Evolutionary conservation across 2,888 invertebrate species (phyloP).

Genomic region (Sussaba pulchella): DNA sequence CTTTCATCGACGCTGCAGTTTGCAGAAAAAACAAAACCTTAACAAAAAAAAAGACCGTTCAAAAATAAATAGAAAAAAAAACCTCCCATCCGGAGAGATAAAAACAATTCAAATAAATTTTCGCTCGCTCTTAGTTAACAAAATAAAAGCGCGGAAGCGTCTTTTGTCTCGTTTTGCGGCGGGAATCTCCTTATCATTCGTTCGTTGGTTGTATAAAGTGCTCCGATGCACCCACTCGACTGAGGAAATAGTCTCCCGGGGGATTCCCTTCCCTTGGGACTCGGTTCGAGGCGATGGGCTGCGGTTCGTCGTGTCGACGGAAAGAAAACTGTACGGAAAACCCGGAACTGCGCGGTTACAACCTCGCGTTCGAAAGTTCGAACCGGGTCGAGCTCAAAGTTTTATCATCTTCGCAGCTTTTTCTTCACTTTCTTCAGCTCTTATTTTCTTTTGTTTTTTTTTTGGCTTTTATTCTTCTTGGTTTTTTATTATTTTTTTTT

Average conservation of each 20-base stretch:
- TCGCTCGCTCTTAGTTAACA: conserved; percentile 9
- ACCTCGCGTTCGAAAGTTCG: conserved; percentile 64
- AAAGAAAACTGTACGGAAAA: conserved; percentile 38
- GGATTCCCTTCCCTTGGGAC: conserved; percentile 21
- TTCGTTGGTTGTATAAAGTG: conserved; percentile 53
- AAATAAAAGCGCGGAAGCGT: not conserved
- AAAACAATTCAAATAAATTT: conserved; percentile 56
- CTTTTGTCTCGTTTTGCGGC: conserved; percentile 13
- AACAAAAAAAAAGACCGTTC: no score
- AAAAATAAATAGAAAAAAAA: not conserved
- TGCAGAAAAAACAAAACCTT: not conserved
- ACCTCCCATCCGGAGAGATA: conserved; percentile 12
- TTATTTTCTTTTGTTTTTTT: conserved; percentile 57
- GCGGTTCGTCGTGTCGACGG: not conserved
- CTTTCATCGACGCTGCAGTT: conserved; percentile 21
- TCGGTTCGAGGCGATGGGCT: not conserved
- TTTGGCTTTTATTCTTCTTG: conserved; percentile 15
- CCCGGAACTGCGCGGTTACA: conserved; percentile 23
- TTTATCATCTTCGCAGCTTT: conserved; percentile 67
- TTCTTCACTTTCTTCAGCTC: conserved; percentile 63
- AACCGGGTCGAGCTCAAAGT: conserved; percentile 63
- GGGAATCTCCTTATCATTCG: conserved; percentile 34
- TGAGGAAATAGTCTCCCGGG: conserved; percentile 5
- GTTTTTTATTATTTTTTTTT: conserved; percentile 42
- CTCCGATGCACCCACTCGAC: conserved; percentile 53